These are phyloP conservation scores for Rhagoletis zephyria DNA, from an alignment of 1,140 invertebrate genomes.

Conservation along the genomic window DNA sequence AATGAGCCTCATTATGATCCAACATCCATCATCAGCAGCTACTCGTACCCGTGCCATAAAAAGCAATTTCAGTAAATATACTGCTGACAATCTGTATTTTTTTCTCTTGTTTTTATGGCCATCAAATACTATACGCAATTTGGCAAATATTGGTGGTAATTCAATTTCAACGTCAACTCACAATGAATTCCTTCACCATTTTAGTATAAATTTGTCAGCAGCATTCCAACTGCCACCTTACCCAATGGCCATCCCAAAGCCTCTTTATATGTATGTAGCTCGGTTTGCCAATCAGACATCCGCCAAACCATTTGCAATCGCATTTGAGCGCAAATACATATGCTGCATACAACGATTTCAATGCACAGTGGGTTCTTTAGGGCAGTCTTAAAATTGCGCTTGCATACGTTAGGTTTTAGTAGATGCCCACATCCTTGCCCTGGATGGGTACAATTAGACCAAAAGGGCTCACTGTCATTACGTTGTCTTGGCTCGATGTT, in stretches of 20 bases:
- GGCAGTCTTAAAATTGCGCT: no score
- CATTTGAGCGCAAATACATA: not conserved
- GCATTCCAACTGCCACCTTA: not conserved
- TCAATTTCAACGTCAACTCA: constrained; percentile 59
- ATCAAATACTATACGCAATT: constrained; percentile 59
- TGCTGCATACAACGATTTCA: not conserved
- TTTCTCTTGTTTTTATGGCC: not conserved
- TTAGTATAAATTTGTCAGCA: not conserved
- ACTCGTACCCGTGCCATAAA: constrained; percentile 6
- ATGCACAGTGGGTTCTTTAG: no score
- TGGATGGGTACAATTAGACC: no score
- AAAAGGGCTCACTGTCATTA: no score
- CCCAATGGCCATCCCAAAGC: not conserved
- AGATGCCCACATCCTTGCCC: no score
- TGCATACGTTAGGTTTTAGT: no score
- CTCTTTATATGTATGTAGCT: not conserved
- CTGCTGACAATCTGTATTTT: not conserved
- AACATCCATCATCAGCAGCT: not conserved
- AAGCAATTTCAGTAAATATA: constrained; percentile 27
- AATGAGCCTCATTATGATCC: constrained; percentile 52
- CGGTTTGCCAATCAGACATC: not conserved
- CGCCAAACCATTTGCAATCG: not conserved
- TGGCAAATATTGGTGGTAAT: constrained; percentile 67
- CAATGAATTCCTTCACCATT: constrained; percentile 3
- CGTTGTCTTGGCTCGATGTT: no score